A percentile compares a stretch with the other conserved stretches of the same genome.
phyloP scores from a whole-genome alignment of 2,113 vertebrate species.

The Nothocercus nigrocapillus region DNA sequence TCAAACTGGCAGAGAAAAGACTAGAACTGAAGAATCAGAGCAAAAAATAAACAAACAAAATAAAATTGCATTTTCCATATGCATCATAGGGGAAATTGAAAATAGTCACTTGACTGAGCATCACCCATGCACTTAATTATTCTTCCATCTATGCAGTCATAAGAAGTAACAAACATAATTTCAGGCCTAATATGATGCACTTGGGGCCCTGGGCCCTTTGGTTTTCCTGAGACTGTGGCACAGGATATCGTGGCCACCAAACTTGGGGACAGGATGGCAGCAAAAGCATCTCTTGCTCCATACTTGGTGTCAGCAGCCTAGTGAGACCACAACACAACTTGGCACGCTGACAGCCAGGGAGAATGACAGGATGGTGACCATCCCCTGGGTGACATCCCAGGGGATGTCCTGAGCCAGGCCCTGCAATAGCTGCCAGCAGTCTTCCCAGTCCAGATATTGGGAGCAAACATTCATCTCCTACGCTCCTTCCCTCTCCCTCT shows the following conservation, averaged over 20 bases:
- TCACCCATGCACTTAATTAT: neutral
- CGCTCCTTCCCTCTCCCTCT: neutral
- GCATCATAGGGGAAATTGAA: neutral
- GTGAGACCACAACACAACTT: neutral
- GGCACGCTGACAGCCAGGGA: neutral
- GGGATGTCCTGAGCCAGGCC: neutral
- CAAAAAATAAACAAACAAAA: neutral
- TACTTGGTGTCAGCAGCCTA: neutral
- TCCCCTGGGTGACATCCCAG: too few species aligned
- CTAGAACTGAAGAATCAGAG: neutral
- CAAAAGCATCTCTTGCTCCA: neutral
- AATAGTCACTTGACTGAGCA: neutral
- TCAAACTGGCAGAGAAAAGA: neutral
- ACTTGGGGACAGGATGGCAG: neutral
- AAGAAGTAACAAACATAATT: neutral
- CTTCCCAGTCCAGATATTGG: neutral
- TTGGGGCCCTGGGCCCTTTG: neutral
- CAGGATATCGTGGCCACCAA: neutral
- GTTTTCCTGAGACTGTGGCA: neutral
- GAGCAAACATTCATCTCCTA: neutral
- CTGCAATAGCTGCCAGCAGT: neutral
- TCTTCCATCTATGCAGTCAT: neutral
- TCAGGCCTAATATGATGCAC: neutral
- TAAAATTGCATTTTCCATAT: neutral
- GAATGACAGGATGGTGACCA: neutral